These are phyloP conservation scores for Papilio dardanus DNA, from an alignment of 1,140 invertebrate species.

Conservation along the genomic window DNA sequence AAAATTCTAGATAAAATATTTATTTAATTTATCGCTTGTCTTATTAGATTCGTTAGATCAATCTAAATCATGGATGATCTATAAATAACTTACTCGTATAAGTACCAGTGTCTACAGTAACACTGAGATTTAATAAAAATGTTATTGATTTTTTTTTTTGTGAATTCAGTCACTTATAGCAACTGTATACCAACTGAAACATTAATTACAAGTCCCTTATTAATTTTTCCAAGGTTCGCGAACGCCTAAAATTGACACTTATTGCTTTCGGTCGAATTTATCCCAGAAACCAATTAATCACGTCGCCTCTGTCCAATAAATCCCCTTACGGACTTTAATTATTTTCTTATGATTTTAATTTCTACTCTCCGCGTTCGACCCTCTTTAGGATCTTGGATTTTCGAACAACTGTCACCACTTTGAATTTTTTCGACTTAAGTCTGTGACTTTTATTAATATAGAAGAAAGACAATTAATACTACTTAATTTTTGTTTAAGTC, in stretches of 20 bases:
- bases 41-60: too few relatives aligned
- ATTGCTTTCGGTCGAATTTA: constrained; percentile 74
- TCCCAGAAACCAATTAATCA: constrained; percentile 78
- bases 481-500: constrained; percentile 81
- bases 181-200: constrained; percentile 34
- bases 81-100: too few relatives aligned
- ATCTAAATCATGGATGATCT: too few relatives aligned
- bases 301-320: constrained; percentile 79
- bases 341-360: constrained; percentile 83
- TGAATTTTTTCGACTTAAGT: constrained; percentile 67
- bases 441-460: constrained; percentile 79
- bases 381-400: constrained; percentile 66
- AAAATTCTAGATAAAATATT: too few relatives aligned
- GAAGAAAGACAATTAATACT: constrained; percentile 80
- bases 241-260: constrained; percentile 77
- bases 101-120: background rate
- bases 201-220: constrained; percentile 66
- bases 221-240: constrained; percentile 64
- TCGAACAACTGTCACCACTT: constrained; percentile 79
- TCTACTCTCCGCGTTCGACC: constrained; percentile 56
- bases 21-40: background rate
- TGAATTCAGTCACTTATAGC: constrained; percentile 13
- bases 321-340: constrained; percentile 80
- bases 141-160: background rate
- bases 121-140: background rate